Evolutionary conservation across 2,888 invertebrate genomes (phyloP).

Genomic region (Bellardia bayeri): DNA sequence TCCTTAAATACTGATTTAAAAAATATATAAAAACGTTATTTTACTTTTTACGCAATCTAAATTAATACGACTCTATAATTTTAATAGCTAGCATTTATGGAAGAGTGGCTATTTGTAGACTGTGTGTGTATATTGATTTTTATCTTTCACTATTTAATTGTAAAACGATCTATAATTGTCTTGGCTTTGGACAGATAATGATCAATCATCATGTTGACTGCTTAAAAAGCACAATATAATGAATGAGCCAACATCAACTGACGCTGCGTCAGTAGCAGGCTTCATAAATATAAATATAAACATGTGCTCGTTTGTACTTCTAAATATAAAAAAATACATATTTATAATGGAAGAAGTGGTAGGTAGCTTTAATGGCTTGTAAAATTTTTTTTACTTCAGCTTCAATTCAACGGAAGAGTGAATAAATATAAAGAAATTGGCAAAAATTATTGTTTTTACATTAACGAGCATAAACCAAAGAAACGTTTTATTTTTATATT

Average conservation of each 20-base stretch:
- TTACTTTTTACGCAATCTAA: constrained; percentile 35
- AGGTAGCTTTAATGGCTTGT: constrained; percentile 49
- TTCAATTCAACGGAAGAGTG: constrained; percentile 28
- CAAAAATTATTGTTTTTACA: constrained; percentile 36
- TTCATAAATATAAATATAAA: constrained; percentile 33
- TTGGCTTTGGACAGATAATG: constrained; percentile 71
- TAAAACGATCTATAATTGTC: constrained; percentile 74
- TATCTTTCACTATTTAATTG: constrained; percentile 74
- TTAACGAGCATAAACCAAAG: not conserved
- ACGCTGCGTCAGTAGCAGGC: constrained; percentile 28
- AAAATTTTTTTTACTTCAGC: not conserved
- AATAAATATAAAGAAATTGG: constrained; percentile 55
- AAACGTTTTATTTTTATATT: constrained; percentile 25
- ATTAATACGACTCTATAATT: constrained; percentile 6
- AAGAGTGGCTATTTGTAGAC: not conserved
- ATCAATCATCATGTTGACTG: constrained; percentile 69
- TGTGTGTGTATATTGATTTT: constrained; percentile 64
- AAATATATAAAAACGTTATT: not conserved
- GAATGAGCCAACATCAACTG: constrained; percentile 43
- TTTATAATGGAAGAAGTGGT: constrained; percentile 31
- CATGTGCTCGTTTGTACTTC: constrained; percentile 2
- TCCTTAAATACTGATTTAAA: not conserved
- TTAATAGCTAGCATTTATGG: not conserved
- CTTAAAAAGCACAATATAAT: constrained; percentile 37
- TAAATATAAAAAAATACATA: constrained; percentile 7